These are phyloP conservation scores for Apaloderma vittatum DNA, from an alignment of 2,113 vertebrate genomes.

Conservation along the genomic window DNA sequence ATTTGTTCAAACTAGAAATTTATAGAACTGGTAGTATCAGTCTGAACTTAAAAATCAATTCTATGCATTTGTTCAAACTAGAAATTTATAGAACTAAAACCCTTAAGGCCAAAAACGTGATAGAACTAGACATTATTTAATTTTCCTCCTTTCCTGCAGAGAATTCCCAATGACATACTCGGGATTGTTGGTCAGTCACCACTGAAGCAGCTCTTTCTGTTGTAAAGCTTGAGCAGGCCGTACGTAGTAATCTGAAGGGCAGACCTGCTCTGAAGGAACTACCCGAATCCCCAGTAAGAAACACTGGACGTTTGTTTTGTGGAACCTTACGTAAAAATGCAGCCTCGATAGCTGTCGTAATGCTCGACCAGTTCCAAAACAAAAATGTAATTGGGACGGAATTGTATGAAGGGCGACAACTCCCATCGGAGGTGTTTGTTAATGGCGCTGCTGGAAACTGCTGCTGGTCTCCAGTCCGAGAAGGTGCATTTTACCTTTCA, in stretches of 20 bases:
- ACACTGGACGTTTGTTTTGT: neutral
- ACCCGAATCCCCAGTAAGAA: neutral
- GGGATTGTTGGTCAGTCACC: neutral
- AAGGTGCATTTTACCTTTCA: neutral
- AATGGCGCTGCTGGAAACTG: neutral
- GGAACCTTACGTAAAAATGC: neutral
- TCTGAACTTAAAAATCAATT: too few relatives aligned
- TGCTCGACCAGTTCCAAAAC: neutral
- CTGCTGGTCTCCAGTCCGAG: neutral
- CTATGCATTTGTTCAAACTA: neutral
- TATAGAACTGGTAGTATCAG: neutral
- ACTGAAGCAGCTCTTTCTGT: neutral
- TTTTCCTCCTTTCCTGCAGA: neutral
- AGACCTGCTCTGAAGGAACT: neutral
- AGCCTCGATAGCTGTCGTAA: neutral
- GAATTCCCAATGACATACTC: neutral
- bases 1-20: neutral
- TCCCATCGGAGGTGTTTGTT: rapidly evolving
- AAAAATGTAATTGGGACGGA: neutral
- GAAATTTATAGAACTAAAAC: neutral
- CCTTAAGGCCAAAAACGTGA: rapidly evolving
- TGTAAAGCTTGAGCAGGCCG: neutral
- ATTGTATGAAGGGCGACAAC: neutral
- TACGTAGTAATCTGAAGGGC: neutral
- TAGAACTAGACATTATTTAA: neutral